phyloP scores from a whole-genome alignment of 2,888 invertebrate species.

The Orchesellides sinensis region DNA sequence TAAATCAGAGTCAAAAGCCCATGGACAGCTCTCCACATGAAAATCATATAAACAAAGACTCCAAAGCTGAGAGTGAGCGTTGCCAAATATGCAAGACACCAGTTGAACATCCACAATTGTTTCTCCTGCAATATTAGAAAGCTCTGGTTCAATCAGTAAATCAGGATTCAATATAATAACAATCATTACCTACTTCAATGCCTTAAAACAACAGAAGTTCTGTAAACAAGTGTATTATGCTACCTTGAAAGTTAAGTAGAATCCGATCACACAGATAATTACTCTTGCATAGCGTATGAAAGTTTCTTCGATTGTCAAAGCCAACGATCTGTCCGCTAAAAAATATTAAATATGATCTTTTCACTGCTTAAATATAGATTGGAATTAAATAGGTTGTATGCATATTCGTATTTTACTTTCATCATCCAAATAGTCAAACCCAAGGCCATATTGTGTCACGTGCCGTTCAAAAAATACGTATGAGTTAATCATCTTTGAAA shows the following conservation, averaged over 20 bases:
- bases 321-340: conserved; percentile 34
- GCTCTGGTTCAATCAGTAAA: background rate
- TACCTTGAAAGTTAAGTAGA: conserved; percentile 62
- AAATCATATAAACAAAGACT: conserved; percentile 63
- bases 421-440: conserved; percentile 60
- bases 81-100: conserved; percentile 61
- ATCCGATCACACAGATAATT: conserved; percentile 48
- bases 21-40: conserved; percentile 67
- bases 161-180: too few relatives aligned
- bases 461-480: conserved; percentile 66
- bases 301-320: conserved; percentile 62
- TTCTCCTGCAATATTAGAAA: conserved; percentile 57
- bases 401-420: conserved; percentile 40
- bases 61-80: conserved; percentile 46
- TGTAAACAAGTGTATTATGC: background rate
- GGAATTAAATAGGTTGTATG: conserved; percentile 5
- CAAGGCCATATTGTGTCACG: conserved; percentile 56
- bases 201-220: background rate
- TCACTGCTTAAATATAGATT: background rate
- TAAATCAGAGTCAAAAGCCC: conserved; percentile 61
- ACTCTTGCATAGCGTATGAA: conserved; percentile 61
- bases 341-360: conserved; percentile 2
- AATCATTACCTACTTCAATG: background rate
- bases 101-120: conserved; percentile 66
- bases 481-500: conserved; percentile 44